These are phyloP conservation scores for Oreocharis arfaki DNA, from an alignment of 2,113 vertebrate genomes.

Conservation along the genomic window DNA sequence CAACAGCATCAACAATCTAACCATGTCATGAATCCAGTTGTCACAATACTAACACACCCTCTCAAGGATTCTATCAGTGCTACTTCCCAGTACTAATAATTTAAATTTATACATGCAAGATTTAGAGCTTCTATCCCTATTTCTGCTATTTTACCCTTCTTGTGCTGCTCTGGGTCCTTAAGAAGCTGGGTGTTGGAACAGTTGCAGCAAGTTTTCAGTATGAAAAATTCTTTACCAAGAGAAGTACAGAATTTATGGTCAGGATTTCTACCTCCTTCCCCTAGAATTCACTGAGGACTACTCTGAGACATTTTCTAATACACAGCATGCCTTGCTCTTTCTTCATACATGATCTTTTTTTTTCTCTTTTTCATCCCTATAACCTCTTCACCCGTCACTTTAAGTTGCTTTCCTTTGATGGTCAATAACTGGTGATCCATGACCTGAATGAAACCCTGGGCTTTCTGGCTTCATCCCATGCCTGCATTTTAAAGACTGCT, in stretches of 20 bases:
- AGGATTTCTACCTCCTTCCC: not conserved
- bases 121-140: not conserved
- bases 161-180: not conserved
- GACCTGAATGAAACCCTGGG: not conserved
- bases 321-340: not conserved
- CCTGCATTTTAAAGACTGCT: not conserved
- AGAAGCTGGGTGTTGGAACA: not conserved
- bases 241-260: rapidly evolving
- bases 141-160: not conserved
- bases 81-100: not conserved
- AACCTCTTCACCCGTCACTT: not conserved
- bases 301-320: not conserved
- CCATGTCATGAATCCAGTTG: not conserved
- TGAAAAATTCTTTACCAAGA: not conserved
- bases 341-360: not conserved
- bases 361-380: not conserved
- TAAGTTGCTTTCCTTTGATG: not conserved
- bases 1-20: not conserved
- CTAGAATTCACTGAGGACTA: not conserved
- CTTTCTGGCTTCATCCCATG: not conserved
- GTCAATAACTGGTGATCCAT: not conserved
- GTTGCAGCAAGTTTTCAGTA: not conserved
- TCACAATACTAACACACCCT: not conserved
- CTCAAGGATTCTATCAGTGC: not conserved
- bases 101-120: rapidly evolving